These are phyloP conservation scores for Watsonalla binaria DNA, from an alignment of 2,888 invertebrate species.

Conservation along the genomic window DNA sequence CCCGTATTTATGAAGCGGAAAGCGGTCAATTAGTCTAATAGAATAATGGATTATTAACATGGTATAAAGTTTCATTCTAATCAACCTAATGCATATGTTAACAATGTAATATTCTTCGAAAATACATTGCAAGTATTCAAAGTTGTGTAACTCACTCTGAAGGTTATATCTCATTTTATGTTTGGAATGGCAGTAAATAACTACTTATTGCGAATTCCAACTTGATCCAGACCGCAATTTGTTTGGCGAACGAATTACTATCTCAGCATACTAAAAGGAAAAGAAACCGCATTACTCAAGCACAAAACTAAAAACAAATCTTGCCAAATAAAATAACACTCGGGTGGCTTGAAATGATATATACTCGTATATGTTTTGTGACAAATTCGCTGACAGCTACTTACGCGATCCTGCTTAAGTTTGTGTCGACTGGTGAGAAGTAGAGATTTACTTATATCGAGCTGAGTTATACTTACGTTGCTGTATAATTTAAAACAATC, in stretches of 20 bases:
- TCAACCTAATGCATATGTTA: too few relatives aligned
- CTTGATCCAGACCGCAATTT: constrained; percentile 15
- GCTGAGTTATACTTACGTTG: too few relatives aligned
- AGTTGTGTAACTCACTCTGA: not conserved
- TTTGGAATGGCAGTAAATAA: constrained; percentile 2
- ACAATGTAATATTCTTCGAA: too few relatives aligned
- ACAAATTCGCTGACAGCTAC: not conserved
- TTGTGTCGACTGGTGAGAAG: too few relatives aligned
- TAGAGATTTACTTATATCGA: too few relatives aligned
- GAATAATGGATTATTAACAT: too few relatives aligned
- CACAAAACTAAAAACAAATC: constrained; percentile 6
- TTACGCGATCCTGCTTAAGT: too few relatives aligned
- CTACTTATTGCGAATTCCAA: constrained; percentile 13
- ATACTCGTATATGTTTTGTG: not conserved
- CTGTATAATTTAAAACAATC: too few relatives aligned
- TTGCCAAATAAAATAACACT: constrained; percentile 3
- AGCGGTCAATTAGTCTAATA: too few relatives aligned
- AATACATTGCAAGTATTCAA: not conserved
- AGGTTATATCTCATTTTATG: constrained; percentile 4
- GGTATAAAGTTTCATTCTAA: too few relatives aligned
- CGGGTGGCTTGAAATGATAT: not conserved
- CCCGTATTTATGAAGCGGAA: too few relatives aligned
- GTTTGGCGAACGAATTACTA: constrained; percentile 6
- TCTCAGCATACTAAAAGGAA: constrained; percentile 9
- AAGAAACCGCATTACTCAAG: constrained; percentile 7